A percentile compares a stretch with the other conserved stretches of the same genome.
Conservation (phyloP, 53 echinoderm and acorn worm genomes). For the Zoroaster sp. region DNA sequence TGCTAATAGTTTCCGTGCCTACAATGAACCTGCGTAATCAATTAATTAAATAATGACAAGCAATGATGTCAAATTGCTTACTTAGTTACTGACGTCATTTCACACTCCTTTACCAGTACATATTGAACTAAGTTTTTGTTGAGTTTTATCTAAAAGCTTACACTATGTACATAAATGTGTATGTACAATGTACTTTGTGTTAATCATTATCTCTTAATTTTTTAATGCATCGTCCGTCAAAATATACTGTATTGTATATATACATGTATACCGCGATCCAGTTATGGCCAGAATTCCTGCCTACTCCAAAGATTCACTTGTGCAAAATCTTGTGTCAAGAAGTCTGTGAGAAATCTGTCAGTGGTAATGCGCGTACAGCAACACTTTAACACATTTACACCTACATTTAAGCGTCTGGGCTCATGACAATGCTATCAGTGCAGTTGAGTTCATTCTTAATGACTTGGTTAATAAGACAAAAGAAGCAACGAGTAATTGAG, state of each 20-base stretch:
- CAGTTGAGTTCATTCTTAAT: neutral
- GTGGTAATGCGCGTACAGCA: neutral
- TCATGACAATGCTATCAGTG: no score
- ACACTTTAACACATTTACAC: neutral
- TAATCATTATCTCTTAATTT: no score
- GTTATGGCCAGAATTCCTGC: neutral
- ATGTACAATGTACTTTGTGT: no score
- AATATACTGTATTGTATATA: no score
- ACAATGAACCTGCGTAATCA: no score
- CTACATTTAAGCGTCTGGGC: neutral
- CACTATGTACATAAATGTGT: no score
- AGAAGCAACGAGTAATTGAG: neutral
- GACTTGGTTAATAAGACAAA: neutral
- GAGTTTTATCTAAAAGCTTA: no score
- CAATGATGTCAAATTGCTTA: neutral
- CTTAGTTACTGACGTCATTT: neutral
- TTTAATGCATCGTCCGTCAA: no score
- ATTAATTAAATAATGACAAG: no score
- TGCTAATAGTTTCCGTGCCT: no score
- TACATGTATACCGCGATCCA: no score
- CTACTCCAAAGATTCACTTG: neutral
- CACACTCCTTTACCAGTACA: neutral
- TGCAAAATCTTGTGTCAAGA: neutral
- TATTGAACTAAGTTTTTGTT: no score
- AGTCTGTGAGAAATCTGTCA: neutral